Evolutionary conservation across 2,113 vertebrate genomes (phyloP).

Genomic region (Podiceps cristatus): DNA sequence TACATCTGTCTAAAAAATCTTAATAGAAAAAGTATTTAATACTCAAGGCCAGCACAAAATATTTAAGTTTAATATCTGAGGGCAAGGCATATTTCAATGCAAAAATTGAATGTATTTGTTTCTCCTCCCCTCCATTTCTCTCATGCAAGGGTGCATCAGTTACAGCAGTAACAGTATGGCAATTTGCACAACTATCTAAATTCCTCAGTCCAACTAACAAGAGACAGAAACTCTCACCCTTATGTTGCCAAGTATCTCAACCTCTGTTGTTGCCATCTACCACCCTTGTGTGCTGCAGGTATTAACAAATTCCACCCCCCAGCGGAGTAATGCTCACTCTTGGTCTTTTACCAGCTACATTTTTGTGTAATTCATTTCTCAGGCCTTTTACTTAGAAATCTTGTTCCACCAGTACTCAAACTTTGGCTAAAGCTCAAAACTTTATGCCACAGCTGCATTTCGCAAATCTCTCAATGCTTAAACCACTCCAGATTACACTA

Average conservation of each 20-base stretch:
- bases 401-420: neutral
- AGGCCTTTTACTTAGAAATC: neutral
- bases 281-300: neutral
- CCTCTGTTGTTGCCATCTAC: neutral
- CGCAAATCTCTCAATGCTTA: neutral
- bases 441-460: neutral
- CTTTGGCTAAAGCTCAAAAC: constrained; percentile 23
- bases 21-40: neutral
- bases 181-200: neutral
- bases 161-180: neutral
- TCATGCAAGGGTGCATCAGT: neutral
- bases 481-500: neutral
- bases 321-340: neutral
- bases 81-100: neutral
- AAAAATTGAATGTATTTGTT: neutral
- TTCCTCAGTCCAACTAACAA: neutral
- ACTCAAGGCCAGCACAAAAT: neutral
- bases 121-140: neutral
- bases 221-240: neutral
- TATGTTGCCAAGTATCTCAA: neutral
- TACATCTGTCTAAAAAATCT: neutral
- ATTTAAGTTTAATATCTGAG: neutral
- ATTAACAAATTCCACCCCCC: neutral
- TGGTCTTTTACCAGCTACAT: neutral
- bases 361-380: neutral